Evolutionary conservation across 1,140 invertebrate species (phyloP), one percentile per base, ranked within the genome.

Genomic region (Zaprionus ornatus): DNA sequence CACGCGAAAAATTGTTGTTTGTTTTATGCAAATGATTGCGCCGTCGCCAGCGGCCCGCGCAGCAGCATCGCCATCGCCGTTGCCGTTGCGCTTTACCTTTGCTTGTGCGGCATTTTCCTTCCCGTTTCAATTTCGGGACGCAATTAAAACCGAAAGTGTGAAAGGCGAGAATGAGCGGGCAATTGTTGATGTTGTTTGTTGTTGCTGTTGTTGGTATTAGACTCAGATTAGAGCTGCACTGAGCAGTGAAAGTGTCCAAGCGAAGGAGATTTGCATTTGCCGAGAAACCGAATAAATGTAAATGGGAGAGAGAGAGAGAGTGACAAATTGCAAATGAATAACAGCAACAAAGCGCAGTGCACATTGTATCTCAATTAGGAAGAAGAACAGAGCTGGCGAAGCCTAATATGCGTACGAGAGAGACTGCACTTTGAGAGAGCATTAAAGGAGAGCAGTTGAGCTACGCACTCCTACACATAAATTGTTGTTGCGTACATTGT

Each of bases 61-160:
- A 29, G 27, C 45, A 45, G n/a, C n/a, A 17, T 7, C 7, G n/a
- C n/a, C 13, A 7, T 29, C 27, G 29, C 37, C n/a, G 4, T 63
- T 15, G 15, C n/a, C n/a, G n/a, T 32, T n/a, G 15, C 27, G 65
- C 40, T 17, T 56, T 74, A 59, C 17, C 72, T 70, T 63, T 70
- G 55, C 50, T 35, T 48, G 35, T 23, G 29, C 9, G 37, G 37
- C 37, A 61, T 59, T 59, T 45, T 72, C 52, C 55, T 61, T 64
- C 66, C 59, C 55, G 72, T 45, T 79, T 60, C 68, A 59, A 61
- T 77, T 87, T 87, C 48, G 66, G 72, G 27, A 45, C 57, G 70
- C 80, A 84, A 87, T 88, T 87, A 88, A 87, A 87, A 87, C 60
- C 71, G 84, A 87, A 87, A 87, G 84, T 87, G 84, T 88, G 73